Evolutionary conservation across 1,140 invertebrate genomes (phyloP).

Genomic region (Popillia japonica): DNA sequence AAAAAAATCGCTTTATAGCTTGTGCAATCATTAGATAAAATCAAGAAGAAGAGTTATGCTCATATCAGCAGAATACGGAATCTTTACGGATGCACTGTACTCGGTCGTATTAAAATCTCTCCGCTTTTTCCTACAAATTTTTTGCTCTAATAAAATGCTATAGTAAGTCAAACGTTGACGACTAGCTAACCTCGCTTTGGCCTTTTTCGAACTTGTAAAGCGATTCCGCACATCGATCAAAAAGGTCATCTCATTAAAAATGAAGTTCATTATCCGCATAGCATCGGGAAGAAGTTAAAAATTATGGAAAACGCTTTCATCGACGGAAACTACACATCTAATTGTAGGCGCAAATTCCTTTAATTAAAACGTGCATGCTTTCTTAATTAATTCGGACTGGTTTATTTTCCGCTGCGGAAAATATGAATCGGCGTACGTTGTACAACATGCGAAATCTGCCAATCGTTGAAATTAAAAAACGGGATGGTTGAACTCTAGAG

Average conservation of each 20-base stretch:
- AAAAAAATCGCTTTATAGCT: too few relatives aligned
- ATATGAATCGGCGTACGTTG: too few relatives aligned
- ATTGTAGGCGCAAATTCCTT: not conserved
- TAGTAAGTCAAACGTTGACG: not conserved
- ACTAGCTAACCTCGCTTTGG: not conserved
- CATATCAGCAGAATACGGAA: not conserved
- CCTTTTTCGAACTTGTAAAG: not conserved
- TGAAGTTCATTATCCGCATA: not conserved
- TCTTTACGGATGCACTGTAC: not conserved
- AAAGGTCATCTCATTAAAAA: slow-evolving; percentile 2
- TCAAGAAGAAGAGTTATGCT: too few relatives aligned
- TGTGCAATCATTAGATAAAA: too few relatives aligned
- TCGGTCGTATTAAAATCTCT: too few relatives aligned
- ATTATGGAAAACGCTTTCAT: not conserved
- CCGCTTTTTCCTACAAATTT: not conserved
- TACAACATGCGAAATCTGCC: too few relatives aligned
- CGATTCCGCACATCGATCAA: not conserved
- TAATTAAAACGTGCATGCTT: not conserved
- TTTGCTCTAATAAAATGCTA: not conserved
- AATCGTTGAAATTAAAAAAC: too few relatives aligned
- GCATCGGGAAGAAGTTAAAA: not conserved
- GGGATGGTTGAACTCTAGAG: too few relatives aligned
- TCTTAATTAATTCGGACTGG: not conserved
- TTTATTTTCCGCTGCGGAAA: too few relatives aligned
- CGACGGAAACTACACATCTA: not conserved